Evolutionary conservation across 2,888 invertebrate species (phyloP), one percentile per base, ranked within the genome.

Genomic region (Gastrophysa polygoni): DNA sequence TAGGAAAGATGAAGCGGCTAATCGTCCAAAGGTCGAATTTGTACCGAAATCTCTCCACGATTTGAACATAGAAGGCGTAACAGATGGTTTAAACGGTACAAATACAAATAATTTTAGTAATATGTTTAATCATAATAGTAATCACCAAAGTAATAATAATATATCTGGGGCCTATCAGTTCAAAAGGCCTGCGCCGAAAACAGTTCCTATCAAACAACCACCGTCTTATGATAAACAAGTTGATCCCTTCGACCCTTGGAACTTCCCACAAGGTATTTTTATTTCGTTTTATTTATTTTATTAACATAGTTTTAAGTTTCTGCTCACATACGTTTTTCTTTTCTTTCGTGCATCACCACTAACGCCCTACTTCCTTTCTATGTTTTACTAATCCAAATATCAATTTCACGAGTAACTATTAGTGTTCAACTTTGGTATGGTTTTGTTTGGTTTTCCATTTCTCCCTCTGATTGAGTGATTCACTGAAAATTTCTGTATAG

Each of bases 31-130:
- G 85, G 78, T 90, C 83, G 95, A 95, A 83, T 96, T 95, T 82
- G 89, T 92, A 76, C 95, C 96, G 76, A 96, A 95, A 86, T 92
- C 94, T 64, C 85, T 96, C 76, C 87, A 91, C 67, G 95, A 95
- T 83, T 87, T 95, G 69, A 88, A 92, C 83, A 90, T 94, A 82
- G 93, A 93, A 80, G 88, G 87, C 77, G 84, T 88, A 77, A 79
- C 82, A 66, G 88, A 88, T 76, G 84, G 84, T 77, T 79, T 87
- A 77, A 91, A 92, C 83, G 88, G 88, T 87, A 86, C 89, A 83
- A 70, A 74, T 87, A 86, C 89, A 83, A 70, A 74, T 63, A 71
- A 73, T 63, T 69, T 69, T 62, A 68, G 64, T 68, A 68, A 67
- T 63, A 56, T 67, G 60, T 52, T 66, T 61, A 71, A 68, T 68